Base-by-base conservation (phyloP, 23 tunicate species). In the Oikopleura vanhoeffeni region DNA sequence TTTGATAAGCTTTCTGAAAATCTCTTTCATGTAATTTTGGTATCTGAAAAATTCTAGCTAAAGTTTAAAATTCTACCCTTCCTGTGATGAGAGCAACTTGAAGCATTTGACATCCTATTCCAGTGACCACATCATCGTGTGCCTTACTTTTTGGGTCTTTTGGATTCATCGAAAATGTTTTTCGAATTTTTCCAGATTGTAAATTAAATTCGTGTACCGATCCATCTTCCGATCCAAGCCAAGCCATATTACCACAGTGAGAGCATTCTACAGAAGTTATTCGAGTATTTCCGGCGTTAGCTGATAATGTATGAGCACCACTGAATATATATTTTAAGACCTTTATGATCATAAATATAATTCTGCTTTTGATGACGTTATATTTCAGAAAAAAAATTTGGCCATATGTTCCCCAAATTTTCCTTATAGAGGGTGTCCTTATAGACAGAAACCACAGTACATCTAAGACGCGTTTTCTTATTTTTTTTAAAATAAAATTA, bases 221-320 rank as follows among this genome's bases (percentile, higher is more conserved):
- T 4, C 79, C 79, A 30, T 71, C 79, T 2, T 71, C 79, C 4
- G 36, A 32, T 3, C 79, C 79, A 24, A 71, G 27, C 79, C 79
- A 71, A 32, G 38, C 79, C 79, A 71, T 71, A 30, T 71, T 71
- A 2, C 79, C 79, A 38, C 79, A 71, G 27, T 71, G 79, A 2
- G 79, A 71, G 38, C 79, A 71, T 71, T 71, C 79, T 24, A 71
- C 79, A 71, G 38, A 24, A 18, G 79, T 71, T 18, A 71, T 30
- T 28, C 2, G 3, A 2, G 38, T 38, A 2, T 32, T 32, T 24
- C 2, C 27, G 35, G 27, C 32, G 3, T 28, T 32, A 2, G 79
- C 36, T 18, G 79, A 71, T 18, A 71, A 38, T 2, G 3, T 24
- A 30, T 13, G 35, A 13, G 34, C 79, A 13, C 79, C 79, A 18